Conservation (phyloP, 1,140 invertebrate species). For the Colletes gigas region DNA sequence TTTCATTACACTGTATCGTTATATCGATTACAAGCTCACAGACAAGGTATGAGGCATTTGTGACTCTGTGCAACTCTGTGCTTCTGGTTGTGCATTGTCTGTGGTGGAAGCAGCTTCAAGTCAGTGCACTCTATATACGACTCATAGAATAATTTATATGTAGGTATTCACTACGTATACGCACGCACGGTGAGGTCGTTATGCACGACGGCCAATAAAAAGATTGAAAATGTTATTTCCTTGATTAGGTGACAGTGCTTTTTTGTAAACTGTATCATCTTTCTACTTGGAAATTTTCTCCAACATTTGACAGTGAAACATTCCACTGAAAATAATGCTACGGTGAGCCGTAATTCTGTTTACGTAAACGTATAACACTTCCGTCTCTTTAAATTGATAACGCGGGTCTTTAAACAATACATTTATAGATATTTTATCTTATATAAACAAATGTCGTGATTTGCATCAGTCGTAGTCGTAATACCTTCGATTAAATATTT, state of each 20-base stretch:
- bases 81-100: constrained; percentile 28
- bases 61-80: background rate
- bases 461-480: background rate
- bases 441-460: background rate
- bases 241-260: constrained; percentile 43
- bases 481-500: background rate
- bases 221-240: constrained; percentile 40
- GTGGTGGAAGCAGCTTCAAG: constrained; percentile 43
- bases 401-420: constrained; percentile 23
- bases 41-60: background rate
- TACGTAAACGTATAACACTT: constrained; percentile 14
- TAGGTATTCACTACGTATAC: constrained; percentile 3
- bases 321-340: constrained; percentile 44
- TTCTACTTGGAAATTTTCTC: constrained; percentile 2
- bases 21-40: constrained; percentile 25
- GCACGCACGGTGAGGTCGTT: constrained; percentile 5
- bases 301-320: constrained; percentile 13
- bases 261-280: constrained; percentile 5
- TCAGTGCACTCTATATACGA: constrained; percentile 40
- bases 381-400: constrained; percentile 31
- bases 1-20: constrained; percentile 12
- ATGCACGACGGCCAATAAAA: constrained; percentile 20
- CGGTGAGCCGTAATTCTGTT: constrained; percentile 49
- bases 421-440: background rate
- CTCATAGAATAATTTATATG: constrained; percentile 23